Evolutionary conservation across 2,113 vertebrate genomes (phyloP), one percentile per base, ranked within the genome.

Genomic region (Festucalex cinctus): DNA sequence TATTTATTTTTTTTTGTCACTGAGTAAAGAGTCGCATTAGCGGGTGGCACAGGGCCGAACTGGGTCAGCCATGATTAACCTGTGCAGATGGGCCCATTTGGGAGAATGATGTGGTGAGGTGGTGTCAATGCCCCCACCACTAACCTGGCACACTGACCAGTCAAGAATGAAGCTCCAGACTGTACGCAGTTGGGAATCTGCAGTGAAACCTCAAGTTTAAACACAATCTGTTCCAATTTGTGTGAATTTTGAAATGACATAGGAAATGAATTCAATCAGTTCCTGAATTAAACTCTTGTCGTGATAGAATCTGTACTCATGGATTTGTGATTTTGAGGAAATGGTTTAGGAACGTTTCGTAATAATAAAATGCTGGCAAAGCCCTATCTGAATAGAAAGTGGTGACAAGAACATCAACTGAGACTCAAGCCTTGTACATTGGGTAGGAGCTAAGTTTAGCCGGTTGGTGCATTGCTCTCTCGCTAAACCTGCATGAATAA

Each of bases 51-150:
- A 44, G 71, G 69, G 82, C 81, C 80, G 80, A 76, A 68, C 69
- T 17, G 59, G 85, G 88, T 90, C 86, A 86, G 62, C 73, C 78
- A 77, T 77, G 79, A 84, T 88, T 88, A 86, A 89, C 88, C 88
- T 88, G 73, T 82, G 63, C 89, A 90, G 88, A 88, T 90, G 89
- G 89, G 65, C 79, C 73, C 78, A 71, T 84, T 69, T 82, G 84
- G 83, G 81, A 79, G 36, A 58, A 53, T 68, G 78, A 64, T 69
- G 67, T 13, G 35, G 36, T 13, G 36, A n/a, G n/a, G 32, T 39
- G 57, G 57, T 64, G 59, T 20, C 46, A 48, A 48, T 71, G 76
- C 48, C 77, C 74, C 64, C 58, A 78, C 53, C 65, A 76, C 64
- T 81, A 79, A 82, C 76, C 85, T 77, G 54, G 74, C 69, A 82